Evolutionary conservation across 1,140 invertebrate genomes (phyloP).

Genomic region (Drosophila asahinai): DNA sequence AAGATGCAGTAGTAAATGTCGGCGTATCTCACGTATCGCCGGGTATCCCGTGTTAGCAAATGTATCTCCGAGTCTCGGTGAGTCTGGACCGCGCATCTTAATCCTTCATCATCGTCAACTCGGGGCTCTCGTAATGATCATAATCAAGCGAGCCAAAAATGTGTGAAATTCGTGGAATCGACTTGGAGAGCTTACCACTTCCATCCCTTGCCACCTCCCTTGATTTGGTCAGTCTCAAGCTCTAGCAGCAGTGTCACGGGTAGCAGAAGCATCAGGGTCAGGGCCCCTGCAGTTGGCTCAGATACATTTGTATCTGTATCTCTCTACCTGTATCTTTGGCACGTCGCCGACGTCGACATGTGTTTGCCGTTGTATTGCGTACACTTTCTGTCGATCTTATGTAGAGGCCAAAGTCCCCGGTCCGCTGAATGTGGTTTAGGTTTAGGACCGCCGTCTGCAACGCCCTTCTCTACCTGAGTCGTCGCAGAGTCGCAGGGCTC

Average conservation of each 20-base stretch:
- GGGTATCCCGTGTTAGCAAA: constrained; percentile 15
- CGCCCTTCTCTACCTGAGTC: constrained; percentile 68
- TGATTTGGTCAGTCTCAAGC: constrained; percentile 48
- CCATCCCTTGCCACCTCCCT: neutral
- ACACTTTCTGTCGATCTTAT: constrained; percentile 71
- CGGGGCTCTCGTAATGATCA: constrained; percentile 28
- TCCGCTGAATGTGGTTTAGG: constrained; percentile 46
- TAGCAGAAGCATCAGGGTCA: constrained; percentile 15
- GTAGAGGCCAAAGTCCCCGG: constrained; percentile 42
- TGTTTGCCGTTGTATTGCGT: constrained; percentile 72
- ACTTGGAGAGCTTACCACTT: constrained; percentile 36
- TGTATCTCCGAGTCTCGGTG: constrained; percentile 37
- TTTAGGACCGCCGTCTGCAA: constrained; percentile 67
- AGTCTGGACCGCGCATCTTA: constrained; percentile 49
- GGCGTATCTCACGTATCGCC: constrained; percentile 51
- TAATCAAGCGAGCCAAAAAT: constrained; percentile 62
- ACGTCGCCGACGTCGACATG: constrained; percentile 77
- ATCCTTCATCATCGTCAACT: constrained; percentile 73
- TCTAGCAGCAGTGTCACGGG: constrained; percentile 70
- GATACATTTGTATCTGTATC: constrained; percentile 76
- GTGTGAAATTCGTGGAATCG: constrained; percentile 76
- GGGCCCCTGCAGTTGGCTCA: constrained; percentile 69
- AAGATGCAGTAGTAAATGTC: constrained; percentile 62
- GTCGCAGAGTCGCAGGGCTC: constrained; percentile 17
- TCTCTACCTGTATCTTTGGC: constrained; percentile 80